Percentiles rank a stretch among this genome's conserved stretches.
Evolutionary conservation across 1,140 invertebrate species (phyloP).

Genomic region (Lordiphosa clarofinis): DNA sequence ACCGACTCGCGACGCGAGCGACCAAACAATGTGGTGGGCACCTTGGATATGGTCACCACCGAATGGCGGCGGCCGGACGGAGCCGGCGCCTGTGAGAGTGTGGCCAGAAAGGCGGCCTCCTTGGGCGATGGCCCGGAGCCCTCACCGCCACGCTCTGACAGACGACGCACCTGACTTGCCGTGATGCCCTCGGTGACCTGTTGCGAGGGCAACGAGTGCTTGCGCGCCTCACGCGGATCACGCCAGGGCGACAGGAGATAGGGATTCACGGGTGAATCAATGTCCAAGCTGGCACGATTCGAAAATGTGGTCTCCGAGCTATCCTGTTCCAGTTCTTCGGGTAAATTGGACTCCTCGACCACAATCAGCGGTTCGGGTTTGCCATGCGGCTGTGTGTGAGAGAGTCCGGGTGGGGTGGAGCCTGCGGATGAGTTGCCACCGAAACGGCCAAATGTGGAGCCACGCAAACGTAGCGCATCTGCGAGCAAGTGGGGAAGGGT

Average conservation of each 20-base stretch:
- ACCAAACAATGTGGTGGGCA: slow-evolving; percentile 87
- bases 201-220: slow-evolving; percentile 90
- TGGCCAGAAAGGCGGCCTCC: slow-evolving; percentile 89
- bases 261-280: slow-evolving; percentile 88
- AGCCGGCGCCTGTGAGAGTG: slow-evolving; percentile 86
- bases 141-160: slow-evolving; percentile 89
- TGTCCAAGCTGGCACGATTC: slow-evolving; percentile 84
- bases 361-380: slow-evolving; percentile 87
- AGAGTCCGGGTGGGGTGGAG: slow-evolving; percentile 1
- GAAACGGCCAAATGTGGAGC: slow-evolving; percentile 80
- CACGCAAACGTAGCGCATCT: slow-evolving; percentile 80
- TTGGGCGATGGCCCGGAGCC: slow-evolving; percentile 84
- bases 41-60: slow-evolving; percentile 90
- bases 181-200: slow-evolving; percentile 91
- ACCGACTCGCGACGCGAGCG: slow-evolving; percentile 88
- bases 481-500: not conserved
- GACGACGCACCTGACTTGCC: slow-evolving; percentile 88
- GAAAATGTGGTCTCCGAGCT: slow-evolving; percentile 80
- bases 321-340: slow-evolving; percentile 84
- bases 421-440: slow-evolving; percentile 24
- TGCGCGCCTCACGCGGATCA: slow-evolving; percentile 84
- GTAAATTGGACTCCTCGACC: slow-evolving; percentile 86
- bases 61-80: slow-evolving; percentile 89
- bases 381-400: slow-evolving; percentile 40
- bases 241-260: slow-evolving; percentile 89